phyloP scores from a whole-genome alignment of 2,888 invertebrate genomes.

The Dioctria linearis region DNA sequence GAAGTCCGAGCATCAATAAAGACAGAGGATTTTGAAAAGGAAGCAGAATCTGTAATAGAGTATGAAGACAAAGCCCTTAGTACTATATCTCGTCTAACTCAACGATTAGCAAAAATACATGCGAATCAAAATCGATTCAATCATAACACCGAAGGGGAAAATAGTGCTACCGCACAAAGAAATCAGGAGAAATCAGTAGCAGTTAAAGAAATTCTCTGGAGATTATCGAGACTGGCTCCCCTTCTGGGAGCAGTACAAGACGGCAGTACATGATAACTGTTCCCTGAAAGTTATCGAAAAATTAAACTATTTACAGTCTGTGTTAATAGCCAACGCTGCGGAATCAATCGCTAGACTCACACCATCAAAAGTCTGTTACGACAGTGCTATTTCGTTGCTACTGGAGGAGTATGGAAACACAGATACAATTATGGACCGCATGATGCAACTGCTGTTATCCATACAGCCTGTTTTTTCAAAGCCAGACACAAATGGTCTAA shows the following conservation, averaged over 20 bases:
- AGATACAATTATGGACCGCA: constrained; percentile 46
- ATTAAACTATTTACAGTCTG: constrained; percentile 50
- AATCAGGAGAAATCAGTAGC: background rate
- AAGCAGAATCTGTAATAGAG: background rate
- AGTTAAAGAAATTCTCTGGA: constrained; percentile 6
- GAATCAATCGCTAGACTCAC: constrained; percentile 47
- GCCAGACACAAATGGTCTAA: constrained; percentile 33
- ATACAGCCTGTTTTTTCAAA: constrained; percentile 40
- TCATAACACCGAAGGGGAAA: background rate
- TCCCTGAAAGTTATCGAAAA: constrained; percentile 43
- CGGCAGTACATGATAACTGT: constrained; percentile 48
- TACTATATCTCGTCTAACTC: background rate
- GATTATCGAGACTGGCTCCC: constrained; percentile 17
- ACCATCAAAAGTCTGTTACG: constrained; percentile 41
- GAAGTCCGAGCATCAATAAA: background rate
- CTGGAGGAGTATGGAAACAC: constrained; percentile 50
- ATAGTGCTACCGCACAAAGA: background rate
- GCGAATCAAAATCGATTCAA: background rate
- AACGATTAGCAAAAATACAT: background rate
- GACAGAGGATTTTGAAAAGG: background rate
- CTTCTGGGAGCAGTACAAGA: constrained; percentile 53
- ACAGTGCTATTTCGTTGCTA: constrained; percentile 40
- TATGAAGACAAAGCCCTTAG: background rate
- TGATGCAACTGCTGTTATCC: constrained; percentile 50
- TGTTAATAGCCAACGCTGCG: constrained; percentile 31